Evolutionary conservation across 2,113 vertebrate species (phyloP), one percentile per base, ranked within the genome.

Genomic region (Cochlearius cochlearius): DNA sequence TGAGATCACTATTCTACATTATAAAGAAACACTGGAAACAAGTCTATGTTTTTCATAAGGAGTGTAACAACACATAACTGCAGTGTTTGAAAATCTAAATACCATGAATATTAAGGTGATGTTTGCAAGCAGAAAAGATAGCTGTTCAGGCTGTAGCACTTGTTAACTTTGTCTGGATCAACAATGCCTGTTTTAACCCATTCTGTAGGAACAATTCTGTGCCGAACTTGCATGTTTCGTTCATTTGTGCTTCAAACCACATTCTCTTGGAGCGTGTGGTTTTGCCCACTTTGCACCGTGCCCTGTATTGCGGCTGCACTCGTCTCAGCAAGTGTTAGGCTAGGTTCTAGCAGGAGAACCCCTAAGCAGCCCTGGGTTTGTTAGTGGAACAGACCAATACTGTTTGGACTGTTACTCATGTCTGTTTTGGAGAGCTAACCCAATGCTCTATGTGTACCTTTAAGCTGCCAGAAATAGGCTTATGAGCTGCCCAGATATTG

Each of bases 381-480:
- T 66, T 13, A 27, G 34, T 34, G 34, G 47, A 60, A 60, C 43
- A 62, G 67, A 52, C 60, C 41, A 39, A 38, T 76, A 6, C 53
- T 60, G 1, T 72, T 90, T 47, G 60, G 56, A 5, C 41, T 72
- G 0, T 43, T 41, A 5, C 30, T 75, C 32, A 41, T 59, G 47
- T 53, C 20, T 77, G 47, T 58, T 81, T 34, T 67, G 64, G 36
- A 81, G 43, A 71, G 36, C 80, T 89, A 52, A 59, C 10, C 3
- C 53, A 53, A 5, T 36, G 83, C 47, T 77, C 50, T 23, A 19
- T 2, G 6, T 0, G 0, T 32, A n/a, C 32, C 41, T 80, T 82
- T 92, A 80, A n/a, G 59, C 59, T 91, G 80, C 83, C 89, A 89
- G 79, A 80, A 91, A 63, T 3, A 76, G 64, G 64, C 29, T 81